Conservation (phyloP, 2,113 vertebrate species). For the Illadopsis cleaveri region DNA sequence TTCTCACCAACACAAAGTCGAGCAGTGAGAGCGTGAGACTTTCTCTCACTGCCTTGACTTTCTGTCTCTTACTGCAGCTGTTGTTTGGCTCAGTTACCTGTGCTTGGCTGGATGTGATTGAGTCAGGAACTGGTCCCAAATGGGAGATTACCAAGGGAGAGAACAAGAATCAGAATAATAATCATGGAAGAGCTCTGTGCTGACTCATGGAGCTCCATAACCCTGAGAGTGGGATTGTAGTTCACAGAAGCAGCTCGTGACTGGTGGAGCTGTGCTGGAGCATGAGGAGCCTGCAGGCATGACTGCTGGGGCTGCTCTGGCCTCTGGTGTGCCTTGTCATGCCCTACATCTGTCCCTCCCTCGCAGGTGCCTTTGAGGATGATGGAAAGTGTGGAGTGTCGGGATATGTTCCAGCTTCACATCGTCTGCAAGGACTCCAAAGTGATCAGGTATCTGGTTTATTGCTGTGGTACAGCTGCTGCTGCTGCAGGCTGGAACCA, state of each 20-base stretch:
- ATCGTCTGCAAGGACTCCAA: conserved; percentile 99
- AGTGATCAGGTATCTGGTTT: conserved; percentile 87
- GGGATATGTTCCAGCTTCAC: conserved; percentile 99
- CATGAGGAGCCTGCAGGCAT: background rate
- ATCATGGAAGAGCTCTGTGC: background rate
- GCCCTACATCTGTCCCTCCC: background rate
- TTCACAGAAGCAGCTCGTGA: background rate
- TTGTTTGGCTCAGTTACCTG: background rate
- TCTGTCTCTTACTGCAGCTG: background rate
- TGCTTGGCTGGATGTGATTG: background rate
- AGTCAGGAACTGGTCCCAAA: background rate
- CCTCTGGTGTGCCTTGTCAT: background rate
- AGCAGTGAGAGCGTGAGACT: background rate
- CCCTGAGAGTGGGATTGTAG: background rate
- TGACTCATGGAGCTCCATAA: background rate
- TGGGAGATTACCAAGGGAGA: background rate
- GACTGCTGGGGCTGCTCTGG: background rate
- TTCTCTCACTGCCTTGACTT: background rate
- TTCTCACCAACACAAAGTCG: background rate
- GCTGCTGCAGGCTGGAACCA: background rate
- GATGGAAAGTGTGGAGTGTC: conserved; percentile 95
- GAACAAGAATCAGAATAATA: background rate
- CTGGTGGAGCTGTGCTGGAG: background rate
- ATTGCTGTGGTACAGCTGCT: background rate
- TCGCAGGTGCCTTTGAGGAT: conserved; percentile 94